Percentiles rank a stretch among this genome's conserved stretches.
phyloP scores from a whole-genome alignment of 2,113 vertebrate genomes.

The Kryptolebias marmoratus region DNA sequence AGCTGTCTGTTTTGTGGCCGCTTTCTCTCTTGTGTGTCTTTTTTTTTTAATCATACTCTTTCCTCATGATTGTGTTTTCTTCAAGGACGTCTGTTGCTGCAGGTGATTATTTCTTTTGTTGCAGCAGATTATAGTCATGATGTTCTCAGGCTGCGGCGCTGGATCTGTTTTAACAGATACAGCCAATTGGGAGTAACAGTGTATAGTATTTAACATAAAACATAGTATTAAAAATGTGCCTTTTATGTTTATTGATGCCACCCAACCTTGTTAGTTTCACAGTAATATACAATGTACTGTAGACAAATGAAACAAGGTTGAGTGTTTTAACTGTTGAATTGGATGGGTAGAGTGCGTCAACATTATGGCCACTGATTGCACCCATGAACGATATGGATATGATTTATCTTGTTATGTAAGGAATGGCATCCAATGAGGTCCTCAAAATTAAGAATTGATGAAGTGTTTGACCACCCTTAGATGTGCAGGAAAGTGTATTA shows the following conservation, averaged over 20 bases:
- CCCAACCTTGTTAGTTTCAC: neutral
- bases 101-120: conserved; percentile 22
- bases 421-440: neutral
- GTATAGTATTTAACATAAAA: neutral
- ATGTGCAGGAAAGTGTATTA: neutral
- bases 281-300: neutral
- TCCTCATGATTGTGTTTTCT: conserved; percentile 41
- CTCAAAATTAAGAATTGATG: neutral
- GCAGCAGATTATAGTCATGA: conserved; percentile 11
- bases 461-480: neutral
- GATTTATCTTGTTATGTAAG: neutral
- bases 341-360: neutral
- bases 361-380: neutral
- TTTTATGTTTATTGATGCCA: too few species aligned
- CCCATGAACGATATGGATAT: neutral
- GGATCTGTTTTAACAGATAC: neutral
- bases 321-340: neutral
- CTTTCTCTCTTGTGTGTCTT: conserved; percentile 38
- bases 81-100: conserved; percentile 37
- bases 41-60: conserved; percentile 51
- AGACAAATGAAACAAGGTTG: neutral
- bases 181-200: too few species aligned
- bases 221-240: too few species aligned
- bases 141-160: neutral
- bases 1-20: conserved; percentile 38